Evolutionary conservation across 2,888 invertebrate species (phyloP).

Genomic region (Agriotes lineatus): DNA sequence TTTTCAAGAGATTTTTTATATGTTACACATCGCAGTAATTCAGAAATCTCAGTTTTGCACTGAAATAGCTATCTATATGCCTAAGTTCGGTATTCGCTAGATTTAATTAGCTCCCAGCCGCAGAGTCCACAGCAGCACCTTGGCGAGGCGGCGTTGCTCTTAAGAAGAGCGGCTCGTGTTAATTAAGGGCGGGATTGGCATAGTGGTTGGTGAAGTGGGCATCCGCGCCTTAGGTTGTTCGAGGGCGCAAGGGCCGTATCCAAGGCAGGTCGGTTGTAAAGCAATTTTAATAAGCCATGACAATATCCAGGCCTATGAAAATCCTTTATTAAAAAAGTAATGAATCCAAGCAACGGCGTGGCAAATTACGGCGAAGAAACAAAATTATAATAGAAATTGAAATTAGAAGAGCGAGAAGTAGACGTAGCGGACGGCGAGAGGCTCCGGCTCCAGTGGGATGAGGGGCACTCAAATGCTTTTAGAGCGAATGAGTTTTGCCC

Average conservation of each 20-base stretch:
- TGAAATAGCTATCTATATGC: too few relatives aligned
- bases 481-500: conserved; percentile 63
- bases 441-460: conserved; percentile 42
- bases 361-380: conserved; percentile 45
- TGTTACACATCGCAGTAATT: too few relatives aligned
- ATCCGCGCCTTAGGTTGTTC: neutral
- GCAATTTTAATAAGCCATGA: conserved; percentile 42
- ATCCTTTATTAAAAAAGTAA: conserved; percentile 45
- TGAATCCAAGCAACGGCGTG: conserved; percentile 44
- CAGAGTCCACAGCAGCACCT: neutral
- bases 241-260: conserved; percentile 5
- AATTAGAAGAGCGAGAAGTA: conserved; percentile 48
- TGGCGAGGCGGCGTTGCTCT: neutral
- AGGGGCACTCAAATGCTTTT: conserved; percentile 62
- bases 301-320: conserved; percentile 42
- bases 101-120: too few relatives aligned
- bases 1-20: too few relatives aligned
- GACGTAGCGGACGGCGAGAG: conserved; percentile 42
- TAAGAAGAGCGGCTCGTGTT: neutral
- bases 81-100: too few relatives aligned
- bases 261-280: conserved; percentile 35
- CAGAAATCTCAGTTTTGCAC: too few relatives aligned
- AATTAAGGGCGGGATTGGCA: neutral
- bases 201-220: neutral
- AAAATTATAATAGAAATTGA: conserved; percentile 50